Base-by-base conservation (phyloP, 2,797 vertebrate genomes). In the Arctocebus calabarensis region DNA sequence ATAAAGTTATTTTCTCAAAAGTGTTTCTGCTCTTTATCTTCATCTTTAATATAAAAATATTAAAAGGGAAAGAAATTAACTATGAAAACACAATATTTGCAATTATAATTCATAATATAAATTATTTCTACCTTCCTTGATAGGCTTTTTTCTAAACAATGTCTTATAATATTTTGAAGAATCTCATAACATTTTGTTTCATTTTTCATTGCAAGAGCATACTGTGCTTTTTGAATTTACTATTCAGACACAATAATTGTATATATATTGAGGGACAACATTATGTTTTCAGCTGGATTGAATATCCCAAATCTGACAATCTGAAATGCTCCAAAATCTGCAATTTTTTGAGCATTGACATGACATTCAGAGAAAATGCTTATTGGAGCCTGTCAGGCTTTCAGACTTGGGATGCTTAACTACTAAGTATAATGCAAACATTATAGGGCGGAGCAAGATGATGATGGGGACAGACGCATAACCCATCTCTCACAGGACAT, bases 1-100 rank as follows among this genome's bases (percentile, higher is more conserved):
- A 78, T 64, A 85, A 94, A 90, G 20, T 64, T 83, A 84, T 91
- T 95, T 94, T 95, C 40, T 48, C 27, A 40, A 43, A 92, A 75
- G 16, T 70, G 0, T 55, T 62, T 94, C 40, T 94, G 32, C 11
- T 91, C 59, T 93, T 92, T 82, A 73, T 90, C n/a, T 90, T 94
- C 62, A 90, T 61, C 27, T 74, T 73, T 68, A 77, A 90, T 83
- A 13, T 68, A 85, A 90, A 92, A 94, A 74, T 10, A 62, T 82
- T 92, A 61, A 85, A 88, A 43, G 52, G 29, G 2, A 66, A 90
- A 96, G 3, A 92, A 96, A 92, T 94, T 84, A 77, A 90, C 40
- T 88, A 22, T 88, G 81, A 79, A 45, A 68, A 66, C 48, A 82
- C 22, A 27, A 19, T 84, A 95, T 91, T 95, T 94, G 48, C 14